Evolutionary conservation across 2,113 vertebrate genomes (phyloP), one percentile per base, ranked within the genome.

Genomic region (Tamias sibiricus): DNA sequence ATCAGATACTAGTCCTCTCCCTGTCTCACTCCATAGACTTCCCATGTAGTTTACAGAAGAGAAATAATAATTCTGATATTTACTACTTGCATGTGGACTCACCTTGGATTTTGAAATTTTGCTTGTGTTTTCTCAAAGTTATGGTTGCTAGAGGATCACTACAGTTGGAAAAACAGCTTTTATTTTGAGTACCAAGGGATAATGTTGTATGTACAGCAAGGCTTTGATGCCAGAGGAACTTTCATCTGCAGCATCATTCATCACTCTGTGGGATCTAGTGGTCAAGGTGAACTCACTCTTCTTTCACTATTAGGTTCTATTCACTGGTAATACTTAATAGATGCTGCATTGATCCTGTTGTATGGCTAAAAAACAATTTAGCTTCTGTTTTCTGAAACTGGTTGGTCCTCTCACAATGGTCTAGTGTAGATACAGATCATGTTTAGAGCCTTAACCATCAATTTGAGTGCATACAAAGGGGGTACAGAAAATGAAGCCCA

Each of bases 51-150:
- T 94, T 90, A 88, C 0, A 37, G n/a, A 91, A 85, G 64, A 81
- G 80, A 37, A 84, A 59, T 1, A 85, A 0, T 52, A 84, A 71
- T 69, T 54, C 30, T 93, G 40, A 6, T 32, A 81, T 66, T 75
- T 82, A 68, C 72, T 49, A 87, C 28, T 82, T 93, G 49, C 19
- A 76, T 88, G 22, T 37, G 74, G 85, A 93, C 62, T 79, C 26
- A 93, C 68, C 74, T 20, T 83, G 37, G 54, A 57, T 68, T 96
- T 96, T 88, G 85, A 90, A 93, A 59, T 81, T 87, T 95, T 95
- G 54, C 40, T 81, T 88, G 1, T 91, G 35, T 62, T 86, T 35
- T 85, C 74, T 94, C 52, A 94, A 66, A 90, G 81, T 10, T 90
- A 16, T 91, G 40, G 19, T 59, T 66, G 2, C 6, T 20, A 84